Evolutionary conservation across 2,113 vertebrate genomes (phyloP).

Genomic region (Leucopsar rothschildi): DNA sequence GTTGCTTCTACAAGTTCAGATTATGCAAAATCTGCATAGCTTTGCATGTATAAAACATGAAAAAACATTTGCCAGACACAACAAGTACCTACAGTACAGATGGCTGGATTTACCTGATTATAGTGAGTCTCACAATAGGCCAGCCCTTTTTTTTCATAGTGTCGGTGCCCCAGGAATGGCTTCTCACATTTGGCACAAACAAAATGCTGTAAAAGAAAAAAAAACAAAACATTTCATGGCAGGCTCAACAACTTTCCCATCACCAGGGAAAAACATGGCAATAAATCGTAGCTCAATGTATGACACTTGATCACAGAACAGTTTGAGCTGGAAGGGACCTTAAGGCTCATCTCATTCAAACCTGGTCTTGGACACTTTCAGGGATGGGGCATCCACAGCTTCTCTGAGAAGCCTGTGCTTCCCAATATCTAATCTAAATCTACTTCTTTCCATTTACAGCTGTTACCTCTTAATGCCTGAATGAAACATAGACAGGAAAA

Average conservation of each 20-base stretch:
- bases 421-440: neutral
- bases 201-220: slow-evolving; percentile 69
- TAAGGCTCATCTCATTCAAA: neutral
- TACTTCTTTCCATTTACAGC: neutral
- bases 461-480: neutral
- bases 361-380: neutral
- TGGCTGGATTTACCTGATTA: slow-evolving; percentile 70
- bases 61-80: neutral
- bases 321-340: neutral
- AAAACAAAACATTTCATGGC: neutral
- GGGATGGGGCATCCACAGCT: neutral
- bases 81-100: neutral
- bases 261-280: neutral
- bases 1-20: neutral
- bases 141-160: slow-evolving; percentile 80
- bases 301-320: neutral
- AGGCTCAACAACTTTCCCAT: neutral
- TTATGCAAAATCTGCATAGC: neutral
- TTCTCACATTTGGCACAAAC: slow-evolving; percentile 83
- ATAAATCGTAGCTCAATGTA: neutral
- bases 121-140: slow-evolving; percentile 82
- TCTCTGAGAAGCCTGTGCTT: neutral
- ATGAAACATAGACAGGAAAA: neutral
- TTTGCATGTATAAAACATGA: neutral
- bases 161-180: slow-evolving; percentile 76